Evolutionary conservation across 2,888 invertebrate genomes (phyloP).

Genomic region (Eupeodes luniger): DNA sequence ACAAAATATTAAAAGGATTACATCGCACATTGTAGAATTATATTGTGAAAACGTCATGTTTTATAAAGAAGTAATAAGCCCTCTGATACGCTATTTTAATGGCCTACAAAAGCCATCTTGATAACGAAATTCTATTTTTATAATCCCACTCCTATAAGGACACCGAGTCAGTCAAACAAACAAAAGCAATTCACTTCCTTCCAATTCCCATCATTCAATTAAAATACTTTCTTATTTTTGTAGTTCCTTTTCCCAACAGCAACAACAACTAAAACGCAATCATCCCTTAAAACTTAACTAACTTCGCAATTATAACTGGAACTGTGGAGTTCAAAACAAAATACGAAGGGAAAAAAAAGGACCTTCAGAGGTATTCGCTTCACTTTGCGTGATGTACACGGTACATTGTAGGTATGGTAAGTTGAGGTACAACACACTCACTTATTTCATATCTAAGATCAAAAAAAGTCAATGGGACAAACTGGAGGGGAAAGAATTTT

Average conservation of each 20-base stretch:
- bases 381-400: conserved; percentile 54
- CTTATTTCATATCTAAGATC: conserved; percentile 55
- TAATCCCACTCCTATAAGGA: neutral
- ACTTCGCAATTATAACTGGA: conserved; percentile 23
- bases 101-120: conserved; percentile 32
- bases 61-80: conserved; percentile 7
- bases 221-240: conserved; percentile 3
- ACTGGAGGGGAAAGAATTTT: conserved; percentile 62
- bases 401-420: neutral
- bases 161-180: neutral
- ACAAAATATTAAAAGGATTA: conserved; percentile 1
- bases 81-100: conserved; percentile 28
- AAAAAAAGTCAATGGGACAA: conserved; percentile 61
- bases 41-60: neutral
- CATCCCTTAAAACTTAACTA: conserved; percentile 22
- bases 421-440: neutral
- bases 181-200: neutral
- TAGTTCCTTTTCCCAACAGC: neutral
- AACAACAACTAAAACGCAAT: neutral
- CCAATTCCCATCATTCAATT: conserved; percentile 3
- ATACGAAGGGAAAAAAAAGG: conserved; percentile 23
- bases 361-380: conserved; percentile 18
- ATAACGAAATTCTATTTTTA: conserved; percentile 23
- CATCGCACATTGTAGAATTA: conserved; percentile 1
- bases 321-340: neutral